These are phyloP conservation scores for Zoanthus gigantus DNA, from an alignment of 92 coral and sea anemone genomes.

Conservation along the genomic window DNA sequence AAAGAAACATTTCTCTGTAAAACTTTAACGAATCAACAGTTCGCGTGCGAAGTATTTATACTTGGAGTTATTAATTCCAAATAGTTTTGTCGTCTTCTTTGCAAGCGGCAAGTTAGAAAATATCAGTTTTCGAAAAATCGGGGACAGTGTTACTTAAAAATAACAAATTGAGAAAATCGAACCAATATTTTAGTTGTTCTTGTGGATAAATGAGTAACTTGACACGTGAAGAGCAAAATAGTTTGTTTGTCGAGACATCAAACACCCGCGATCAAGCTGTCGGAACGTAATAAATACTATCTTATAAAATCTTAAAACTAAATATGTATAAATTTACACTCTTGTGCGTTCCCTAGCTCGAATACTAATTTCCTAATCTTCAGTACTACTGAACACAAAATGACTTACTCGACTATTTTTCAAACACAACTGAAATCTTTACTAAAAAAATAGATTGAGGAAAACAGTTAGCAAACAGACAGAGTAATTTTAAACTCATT, in stretches of 20 bases:
- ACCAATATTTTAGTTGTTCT: neutral
- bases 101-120: slow-evolving; percentile 1
- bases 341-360: neutral
- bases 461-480: neutral
- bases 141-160: neutral
- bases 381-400: neutral
- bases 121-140: neutral
- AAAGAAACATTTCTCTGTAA: no score
- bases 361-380: neutral
- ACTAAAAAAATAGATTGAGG: slow-evolving; percentile 19
- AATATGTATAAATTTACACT: slow-evolving; percentile 17
- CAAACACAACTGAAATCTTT: neutral
- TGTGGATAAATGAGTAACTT: slow-evolving; percentile 12
- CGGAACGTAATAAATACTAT: slow-evolving; percentile 30
- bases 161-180: slow-evolving; percentile 35
- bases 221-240: neutral
- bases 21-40: neutral
- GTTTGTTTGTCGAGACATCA: neutral
- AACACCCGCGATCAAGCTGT: slow-evolving; percentile 10
- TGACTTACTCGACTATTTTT: neutral
- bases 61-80: neutral
- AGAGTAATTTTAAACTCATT: neutral
- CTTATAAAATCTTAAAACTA: slow-evolving; percentile 4
- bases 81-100: neutral
- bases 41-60: neutral